Conservation (phyloP, 2,113 vertebrate species). For the Cranoglanis bouderius region DNA sequence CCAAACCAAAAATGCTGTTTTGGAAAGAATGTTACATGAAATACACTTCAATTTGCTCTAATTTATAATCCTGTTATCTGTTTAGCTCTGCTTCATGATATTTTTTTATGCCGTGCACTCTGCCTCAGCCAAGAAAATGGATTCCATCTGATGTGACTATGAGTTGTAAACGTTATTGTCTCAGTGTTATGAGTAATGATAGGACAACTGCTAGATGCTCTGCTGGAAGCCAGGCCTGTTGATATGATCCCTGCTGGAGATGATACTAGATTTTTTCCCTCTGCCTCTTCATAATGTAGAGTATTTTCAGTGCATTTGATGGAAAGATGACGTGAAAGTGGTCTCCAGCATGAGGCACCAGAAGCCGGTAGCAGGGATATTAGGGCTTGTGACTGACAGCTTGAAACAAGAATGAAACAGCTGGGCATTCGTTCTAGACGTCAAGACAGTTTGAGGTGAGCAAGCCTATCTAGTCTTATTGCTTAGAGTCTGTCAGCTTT, state of each 20-base stretch:
- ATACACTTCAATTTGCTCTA: neutral
- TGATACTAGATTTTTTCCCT: neutral
- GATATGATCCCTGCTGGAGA: neutral
- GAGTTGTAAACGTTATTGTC: constrained; percentile 36
- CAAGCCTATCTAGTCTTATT: constrained; percentile 11
- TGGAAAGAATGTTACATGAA: neutral
- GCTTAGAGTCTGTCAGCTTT: constrained; percentile 8
- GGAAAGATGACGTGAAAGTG: neutral
- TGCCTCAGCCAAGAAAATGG: constrained; percentile 8
- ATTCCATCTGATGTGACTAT: constrained; percentile 29
- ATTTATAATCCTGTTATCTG: neutral
- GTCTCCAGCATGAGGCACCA: neutral
- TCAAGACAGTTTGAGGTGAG: constrained; percentile 22
- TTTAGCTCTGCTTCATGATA: constrained; percentile 13
- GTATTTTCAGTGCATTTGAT: neutral
- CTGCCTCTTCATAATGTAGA: neutral
- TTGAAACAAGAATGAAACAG: constrained; percentile 10
- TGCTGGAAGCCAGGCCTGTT: constrained; percentile 21
- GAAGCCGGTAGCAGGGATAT: neutral
- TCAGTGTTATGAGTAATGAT: constrained; percentile 28
- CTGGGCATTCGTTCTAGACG: constrained; percentile 8
- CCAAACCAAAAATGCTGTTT: neutral
- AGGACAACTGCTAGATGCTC: constrained; percentile 3
- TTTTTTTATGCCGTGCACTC: neutral
- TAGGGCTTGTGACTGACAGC: neutral